Conservation (phyloP, 2,797 vertebrate genomes). For the Toxotes lorentzi region DNA sequence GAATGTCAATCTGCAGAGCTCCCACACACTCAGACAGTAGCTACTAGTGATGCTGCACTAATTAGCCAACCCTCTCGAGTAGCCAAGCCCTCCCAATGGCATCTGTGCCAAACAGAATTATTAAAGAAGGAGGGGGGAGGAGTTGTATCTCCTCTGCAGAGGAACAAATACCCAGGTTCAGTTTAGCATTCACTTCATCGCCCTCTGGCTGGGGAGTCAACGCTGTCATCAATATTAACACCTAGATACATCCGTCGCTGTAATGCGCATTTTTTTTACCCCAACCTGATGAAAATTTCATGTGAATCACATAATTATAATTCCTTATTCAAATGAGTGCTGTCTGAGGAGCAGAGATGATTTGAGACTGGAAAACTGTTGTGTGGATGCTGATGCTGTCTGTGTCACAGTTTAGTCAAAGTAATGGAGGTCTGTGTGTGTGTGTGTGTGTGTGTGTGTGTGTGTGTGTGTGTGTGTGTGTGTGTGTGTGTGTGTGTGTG, state of each 20-base stretch:
- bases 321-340: constrained; percentile 69
- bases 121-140: constrained; percentile 73
- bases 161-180: constrained; percentile 64
- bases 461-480: too few species aligned
- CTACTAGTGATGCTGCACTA: constrained; percentile 76
- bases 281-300: constrained; percentile 76
- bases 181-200: constrained; percentile 67
- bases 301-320: constrained; percentile 72
- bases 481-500: too few species aligned
- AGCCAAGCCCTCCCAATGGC: constrained; percentile 70
- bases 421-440: constrained; percentile 1
- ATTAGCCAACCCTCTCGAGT: constrained; percentile 77
- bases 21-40: constrained; percentile 69
- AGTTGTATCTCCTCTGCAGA: constrained; percentile 66
- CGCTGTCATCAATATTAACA: constrained; percentile 77
- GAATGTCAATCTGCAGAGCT: constrained; percentile 75
- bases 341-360: constrained; percentile 54
- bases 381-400: constrained; percentile 38
- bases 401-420: constrained; percentile 26
- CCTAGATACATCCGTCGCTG: constrained; percentile 60
- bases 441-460: constrained; percentile 3
- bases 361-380: constrained; percentile 49
- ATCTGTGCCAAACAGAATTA: constrained; percentile 80
- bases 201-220: constrained; percentile 58
- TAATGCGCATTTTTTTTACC: constrained; percentile 37